These are phyloP conservation scores for Scarus forsteni DNA, from an alignment of 2,797 vertebrate species.

Conservation along the genomic window DNA sequence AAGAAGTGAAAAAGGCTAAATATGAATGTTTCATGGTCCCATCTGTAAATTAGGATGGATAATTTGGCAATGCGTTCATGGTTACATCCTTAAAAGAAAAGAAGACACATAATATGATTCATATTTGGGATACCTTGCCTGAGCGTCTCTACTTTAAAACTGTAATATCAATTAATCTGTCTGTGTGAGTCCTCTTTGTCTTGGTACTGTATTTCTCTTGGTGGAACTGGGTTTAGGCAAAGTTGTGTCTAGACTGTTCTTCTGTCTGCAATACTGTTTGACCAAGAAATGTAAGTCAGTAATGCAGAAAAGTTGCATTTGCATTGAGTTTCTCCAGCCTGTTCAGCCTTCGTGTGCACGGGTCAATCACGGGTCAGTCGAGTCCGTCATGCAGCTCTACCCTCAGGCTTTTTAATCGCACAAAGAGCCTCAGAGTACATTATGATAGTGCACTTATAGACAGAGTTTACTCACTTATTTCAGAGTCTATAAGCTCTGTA, in stretches of 20 bases:
- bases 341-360: neutral
- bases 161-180: too few species aligned
- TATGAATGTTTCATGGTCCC: too few species aligned
- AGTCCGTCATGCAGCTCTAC: neutral
- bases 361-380: neutral
- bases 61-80: too few species aligned
- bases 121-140: too few species aligned
- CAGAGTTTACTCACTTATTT: neutral
- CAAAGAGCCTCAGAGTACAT: neutral
- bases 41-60: too few species aligned
- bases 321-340: too few species aligned
- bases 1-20: too few species aligned
- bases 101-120: too few species aligned
- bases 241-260: neutral
- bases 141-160: too few species aligned
- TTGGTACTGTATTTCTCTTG: too few species aligned
- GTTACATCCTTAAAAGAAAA: too few species aligned
- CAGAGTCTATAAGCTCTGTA: slow-evolving; percentile 4
- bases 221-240: neutral
- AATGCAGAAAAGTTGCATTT: neutral
- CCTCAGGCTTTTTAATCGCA: neutral
- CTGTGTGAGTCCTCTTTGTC: too few species aligned
- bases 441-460: neutral
- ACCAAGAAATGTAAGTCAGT: neutral
- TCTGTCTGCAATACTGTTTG: neutral